Evolutionary conservation across 2,797 vertebrate species (phyloP).

Genomic region (Anniella stebbinsi): DNA sequence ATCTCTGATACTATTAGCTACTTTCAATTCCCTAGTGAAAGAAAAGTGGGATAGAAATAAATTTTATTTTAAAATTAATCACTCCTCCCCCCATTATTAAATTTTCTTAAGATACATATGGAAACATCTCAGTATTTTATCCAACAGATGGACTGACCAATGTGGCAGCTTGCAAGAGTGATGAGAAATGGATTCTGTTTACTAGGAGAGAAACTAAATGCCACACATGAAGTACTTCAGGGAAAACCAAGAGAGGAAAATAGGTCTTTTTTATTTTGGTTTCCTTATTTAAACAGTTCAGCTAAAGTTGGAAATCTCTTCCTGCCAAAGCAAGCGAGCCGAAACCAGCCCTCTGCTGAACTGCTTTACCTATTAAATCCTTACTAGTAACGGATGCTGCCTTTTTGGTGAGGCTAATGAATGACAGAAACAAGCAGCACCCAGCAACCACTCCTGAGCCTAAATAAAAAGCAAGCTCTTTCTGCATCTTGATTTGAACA

Average conservation of each 20-base stretch:
- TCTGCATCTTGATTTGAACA: constrained; percentile 75
- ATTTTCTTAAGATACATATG: constrained; percentile 12
- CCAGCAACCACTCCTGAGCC: constrained; percentile 43
- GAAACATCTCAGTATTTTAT: constrained; percentile 54
- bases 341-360: constrained; percentile 60
- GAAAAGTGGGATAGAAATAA: neutral
- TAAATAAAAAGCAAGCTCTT: constrained; percentile 65
- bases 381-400: constrained; percentile 36
- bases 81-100: neutral
- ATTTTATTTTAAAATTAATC: neutral
- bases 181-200: constrained; percentile 69
- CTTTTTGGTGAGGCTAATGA: constrained; percentile 58
- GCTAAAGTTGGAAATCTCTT: constrained; percentile 71
- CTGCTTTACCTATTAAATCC: constrained; percentile 60
- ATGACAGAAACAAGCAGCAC: constrained; percentile 62
- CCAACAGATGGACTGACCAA: constrained; percentile 60
- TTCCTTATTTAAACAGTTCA: constrained; percentile 79
- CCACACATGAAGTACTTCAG: constrained; percentile 77
- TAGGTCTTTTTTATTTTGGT: constrained; percentile 58
- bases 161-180: constrained; percentile 52
- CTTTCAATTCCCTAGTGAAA: neutral
- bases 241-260: constrained; percentile 70
- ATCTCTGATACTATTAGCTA: neutral
- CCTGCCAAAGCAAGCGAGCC: constrained; percentile 77
- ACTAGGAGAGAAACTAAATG: constrained; percentile 66